Evolutionary conservation across 1,140 invertebrate species (phyloP), one percentile per base, ranked within the genome.

Genomic region (Antheraea mylitta): DNA sequence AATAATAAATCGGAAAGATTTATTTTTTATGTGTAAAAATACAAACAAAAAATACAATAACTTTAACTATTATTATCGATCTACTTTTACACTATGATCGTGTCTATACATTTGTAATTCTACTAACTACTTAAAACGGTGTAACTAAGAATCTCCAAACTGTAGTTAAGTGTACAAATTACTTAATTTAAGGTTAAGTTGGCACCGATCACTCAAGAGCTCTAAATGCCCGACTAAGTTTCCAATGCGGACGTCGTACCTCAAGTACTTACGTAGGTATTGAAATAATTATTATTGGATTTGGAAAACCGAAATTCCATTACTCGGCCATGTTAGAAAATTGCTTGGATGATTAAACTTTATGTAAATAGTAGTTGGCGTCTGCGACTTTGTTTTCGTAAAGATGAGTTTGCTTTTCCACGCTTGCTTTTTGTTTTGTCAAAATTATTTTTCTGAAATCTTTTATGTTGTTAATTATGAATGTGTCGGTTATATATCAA

Each of bases 131-230:
- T 84, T 72, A 80, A 82, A 53, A 77, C 76, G 76, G 76, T 73
- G 80, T 78, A 81, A 82, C 83, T 86, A 90, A 90, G 88, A 86
- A 90, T 89, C 86, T 87, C 82, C 83, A 82, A 90, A 90, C 85
- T 89, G 87, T 88, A 89, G 86, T 90, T 90, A 90, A 89, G 87
- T 90, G 81, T 86, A 88, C 88, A 90, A 89, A 90, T 90, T 90
- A 89, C 87, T 90, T 90, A 90, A 90, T 89, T 88, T 84, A 81
- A 86, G 87, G 87, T 86, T 86, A 90, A 87, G 83, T 86, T 81
- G 77, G 73, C 72, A 77, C 75, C 85, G 80, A 89, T 89, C 87
- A 89, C 68, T 88, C 85, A 82, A 86, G 77, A 78, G 81, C 75
- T 73, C 75, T 86, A 79, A 87, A 77, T 70, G 68, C 71, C 62